phyloP scores from a whole-genome alignment of 2,888 invertebrate genomes.

The Apamea sordens region DNA sequence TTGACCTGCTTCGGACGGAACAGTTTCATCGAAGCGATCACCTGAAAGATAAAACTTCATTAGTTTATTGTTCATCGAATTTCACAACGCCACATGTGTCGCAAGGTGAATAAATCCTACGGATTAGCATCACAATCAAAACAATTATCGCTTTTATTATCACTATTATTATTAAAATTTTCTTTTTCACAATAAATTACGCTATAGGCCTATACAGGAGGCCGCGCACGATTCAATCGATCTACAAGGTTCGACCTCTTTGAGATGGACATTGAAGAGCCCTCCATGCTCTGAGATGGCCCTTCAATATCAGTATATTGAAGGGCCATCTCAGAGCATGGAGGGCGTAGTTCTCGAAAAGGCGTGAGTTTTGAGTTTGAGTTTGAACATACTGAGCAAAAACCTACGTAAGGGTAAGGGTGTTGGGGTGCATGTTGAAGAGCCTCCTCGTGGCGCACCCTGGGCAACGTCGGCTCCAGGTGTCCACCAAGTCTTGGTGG shows the following conservation, averaged over 20 bases:
- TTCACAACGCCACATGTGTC: slow-evolving; percentile 21
- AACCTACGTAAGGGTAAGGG: no score
- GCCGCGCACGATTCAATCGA: not conserved
- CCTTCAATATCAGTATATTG: no score
- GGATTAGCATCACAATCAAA: slow-evolving; percentile 40
- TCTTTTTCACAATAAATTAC: slow-evolving; percentile 15
- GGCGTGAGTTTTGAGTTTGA: no score
- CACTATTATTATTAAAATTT: slow-evolving; percentile 8
- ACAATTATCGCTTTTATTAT: slow-evolving; percentile 20
- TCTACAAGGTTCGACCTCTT: slow-evolving; percentile 10
- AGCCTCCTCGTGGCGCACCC: no score
- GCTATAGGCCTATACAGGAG: not conserved
- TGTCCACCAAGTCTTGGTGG: no score
- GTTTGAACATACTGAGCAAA: not conserved
- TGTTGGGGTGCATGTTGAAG: no score
- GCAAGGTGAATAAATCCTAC: slow-evolving; percentile 28
- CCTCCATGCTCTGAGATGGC: not conserved
- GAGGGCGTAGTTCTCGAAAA: no score
- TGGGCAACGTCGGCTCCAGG: no score
- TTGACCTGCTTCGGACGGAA: slow-evolving; percentile 83
- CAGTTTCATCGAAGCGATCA: slow-evolving; percentile 81
- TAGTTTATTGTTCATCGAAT: slow-evolving; percentile 24
- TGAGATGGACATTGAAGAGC: slow-evolving; percentile 27
- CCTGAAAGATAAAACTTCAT: slow-evolving; percentile 71
- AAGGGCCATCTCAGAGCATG: no score